phyloP scores from a whole-genome alignment of 2,797 vertebrate genomes.

The Chaunax sp. region DNA sequence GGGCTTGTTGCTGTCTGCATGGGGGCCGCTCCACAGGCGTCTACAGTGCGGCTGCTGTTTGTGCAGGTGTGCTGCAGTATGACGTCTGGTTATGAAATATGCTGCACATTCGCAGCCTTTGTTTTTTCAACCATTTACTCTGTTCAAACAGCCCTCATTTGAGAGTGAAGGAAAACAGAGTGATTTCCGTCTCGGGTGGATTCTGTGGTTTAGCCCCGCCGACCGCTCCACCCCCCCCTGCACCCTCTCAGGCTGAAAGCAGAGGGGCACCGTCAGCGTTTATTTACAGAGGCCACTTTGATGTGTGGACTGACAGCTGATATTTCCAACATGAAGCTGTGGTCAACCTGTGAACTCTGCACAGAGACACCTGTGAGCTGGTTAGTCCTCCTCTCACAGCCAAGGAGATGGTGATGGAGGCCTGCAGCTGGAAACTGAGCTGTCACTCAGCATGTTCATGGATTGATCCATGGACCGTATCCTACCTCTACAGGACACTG shows the following conservation, averaged over 20 bases:
- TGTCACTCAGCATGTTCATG: conserved; percentile 37
- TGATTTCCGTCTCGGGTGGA: conserved; percentile 70
- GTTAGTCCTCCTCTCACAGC: conserved; percentile 1
- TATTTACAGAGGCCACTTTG: conserved; percentile 70
- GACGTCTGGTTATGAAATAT: conserved; percentile 81
- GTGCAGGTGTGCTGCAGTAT: conserved; percentile 79
- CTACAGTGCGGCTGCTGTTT: conserved; percentile 76
- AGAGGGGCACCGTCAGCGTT: conserved; percentile 48
- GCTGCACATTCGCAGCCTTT: conserved; percentile 70
- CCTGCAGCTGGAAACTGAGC: conserved; percentile 1
- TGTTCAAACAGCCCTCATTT: conserved; percentile 65
- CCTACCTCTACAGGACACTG: too few relatives aligned
- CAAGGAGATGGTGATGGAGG: conserved; percentile 5
- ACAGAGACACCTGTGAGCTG: conserved; percentile 55
- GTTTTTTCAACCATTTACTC: conserved; percentile 76
- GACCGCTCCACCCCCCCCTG: neutral
- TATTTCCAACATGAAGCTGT: conserved; percentile 51
- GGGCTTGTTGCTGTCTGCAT: conserved; percentile 23
- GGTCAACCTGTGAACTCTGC: conserved; percentile 41
- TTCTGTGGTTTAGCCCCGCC: conserved; percentile 41
- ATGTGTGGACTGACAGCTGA: conserved; percentile 67
- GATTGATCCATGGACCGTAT: too few relatives aligned
- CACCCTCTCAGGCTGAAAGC: conserved; percentile 33
- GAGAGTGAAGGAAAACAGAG: conserved; percentile 76
- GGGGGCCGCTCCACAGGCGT: conserved; percentile 47